Conservation (phyloP, 2,888 invertebrate genomes). For the Rutpela maculata region DNA sequence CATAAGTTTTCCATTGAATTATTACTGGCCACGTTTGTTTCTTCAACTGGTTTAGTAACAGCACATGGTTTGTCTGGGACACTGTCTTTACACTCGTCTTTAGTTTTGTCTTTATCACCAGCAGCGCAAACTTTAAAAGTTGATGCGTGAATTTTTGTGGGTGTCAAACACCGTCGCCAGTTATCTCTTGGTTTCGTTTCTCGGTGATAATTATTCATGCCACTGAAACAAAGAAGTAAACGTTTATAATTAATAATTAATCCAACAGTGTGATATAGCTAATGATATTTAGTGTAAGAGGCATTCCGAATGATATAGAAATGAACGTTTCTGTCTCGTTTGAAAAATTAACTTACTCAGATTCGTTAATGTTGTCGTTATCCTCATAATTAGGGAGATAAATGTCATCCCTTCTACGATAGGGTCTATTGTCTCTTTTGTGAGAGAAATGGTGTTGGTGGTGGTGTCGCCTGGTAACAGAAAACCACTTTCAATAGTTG, state of each 20-base stretch:
- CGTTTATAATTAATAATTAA: neutral
- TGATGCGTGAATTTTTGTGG: neutral
- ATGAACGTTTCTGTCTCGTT: neutral
- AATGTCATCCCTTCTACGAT: constrained; percentile 36
- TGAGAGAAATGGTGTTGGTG: neutral
- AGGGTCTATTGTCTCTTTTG: neutral
- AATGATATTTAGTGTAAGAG: neutral
- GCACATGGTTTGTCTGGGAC: no score
- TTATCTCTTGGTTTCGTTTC: neutral
- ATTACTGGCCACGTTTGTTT: neutral
- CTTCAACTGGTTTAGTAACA: neutral
- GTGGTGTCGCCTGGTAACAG: constrained; percentile 22
- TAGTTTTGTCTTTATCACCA: neutral
- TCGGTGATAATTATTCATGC: neutral
- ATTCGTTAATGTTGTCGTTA: constrained; percentile 2
- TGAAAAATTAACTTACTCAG: neutral
- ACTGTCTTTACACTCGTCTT: neutral
- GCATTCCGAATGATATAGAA: neutral
- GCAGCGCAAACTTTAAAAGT: neutral
- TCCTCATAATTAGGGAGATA: constrained; percentile 42
- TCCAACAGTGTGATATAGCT: neutral
- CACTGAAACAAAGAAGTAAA: constrained; percentile 7
- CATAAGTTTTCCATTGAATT: neutral
- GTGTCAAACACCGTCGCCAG: neutral
- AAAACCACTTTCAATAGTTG: constrained; percentile 10